These are phyloP conservation scores for Trissoscelio sp. DNA, from an alignment of 2,888 invertebrate genomes.

Conservation along the genomic window DNA sequence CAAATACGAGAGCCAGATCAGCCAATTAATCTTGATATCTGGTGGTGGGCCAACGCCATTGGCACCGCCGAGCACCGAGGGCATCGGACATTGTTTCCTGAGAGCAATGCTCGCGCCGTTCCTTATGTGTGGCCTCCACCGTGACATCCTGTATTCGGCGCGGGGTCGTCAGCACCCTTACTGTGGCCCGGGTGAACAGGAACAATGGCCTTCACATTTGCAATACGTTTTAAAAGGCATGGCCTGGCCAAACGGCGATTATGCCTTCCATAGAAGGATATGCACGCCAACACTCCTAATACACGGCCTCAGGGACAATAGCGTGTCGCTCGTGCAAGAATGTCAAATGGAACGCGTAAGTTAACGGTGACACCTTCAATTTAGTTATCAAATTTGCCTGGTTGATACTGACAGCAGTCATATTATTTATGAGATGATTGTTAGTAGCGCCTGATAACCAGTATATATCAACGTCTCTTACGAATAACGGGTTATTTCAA, in stretches of 20 bases:
- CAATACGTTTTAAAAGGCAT: conserved; percentile 86
- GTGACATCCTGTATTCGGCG: conserved; percentile 85
- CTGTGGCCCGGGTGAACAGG: conserved; percentile 82
- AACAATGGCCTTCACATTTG: conserved; percentile 84
- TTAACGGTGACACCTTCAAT: conserved; percentile 41
- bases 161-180: conserved; percentile 85
- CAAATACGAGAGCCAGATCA: conserved; percentile 85
- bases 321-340: conserved; percentile 88
- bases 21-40: conserved; percentile 87
- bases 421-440: too few relatives aligned
- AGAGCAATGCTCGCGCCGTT: conserved; percentile 85
- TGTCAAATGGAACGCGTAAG: conserved; percentile 88
- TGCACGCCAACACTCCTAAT: conserved; percentile 87
- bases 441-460: too few relatives aligned
- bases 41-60: conserved; percentile 89
- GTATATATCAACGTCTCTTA: too few relatives aligned
- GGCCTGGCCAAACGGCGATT: conserved; percentile 88
- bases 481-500: too few relatives aligned
- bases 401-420: neutral
- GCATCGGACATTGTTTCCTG: conserved; percentile 84
- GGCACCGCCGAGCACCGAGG: conserved; percentile 85
- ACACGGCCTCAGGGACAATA: conserved; percentile 87
- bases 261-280: conserved; percentile 87
- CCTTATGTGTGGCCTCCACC: conserved; percentile 85
- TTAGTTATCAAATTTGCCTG: conserved; percentile 3